Percentiles rank a stretch among this genome's conserved stretches.
Conservation (phyloP, 2,113 vertebrate species). For the Donacobius atricapilla region DNA sequence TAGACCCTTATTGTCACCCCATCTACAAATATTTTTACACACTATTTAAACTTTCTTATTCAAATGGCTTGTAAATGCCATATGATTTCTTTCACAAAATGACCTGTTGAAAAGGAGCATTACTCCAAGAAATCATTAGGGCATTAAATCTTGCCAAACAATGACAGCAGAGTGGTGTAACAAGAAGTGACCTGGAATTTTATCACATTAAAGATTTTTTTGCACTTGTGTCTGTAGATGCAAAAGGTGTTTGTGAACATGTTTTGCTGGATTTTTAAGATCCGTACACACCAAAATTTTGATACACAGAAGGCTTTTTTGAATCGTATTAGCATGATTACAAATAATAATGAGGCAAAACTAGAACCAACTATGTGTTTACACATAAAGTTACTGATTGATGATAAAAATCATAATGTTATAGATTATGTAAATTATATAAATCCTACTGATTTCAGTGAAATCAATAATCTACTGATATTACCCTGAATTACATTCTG, state of each 20-base stretch:
- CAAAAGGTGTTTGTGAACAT: neutral
- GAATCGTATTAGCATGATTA: neutral
- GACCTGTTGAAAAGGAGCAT: neutral
- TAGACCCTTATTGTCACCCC: neutral
- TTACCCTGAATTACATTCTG: neutral
- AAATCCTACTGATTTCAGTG: neutral
- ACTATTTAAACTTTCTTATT: neutral
- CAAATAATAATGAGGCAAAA: neutral
- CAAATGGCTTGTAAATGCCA: neutral
- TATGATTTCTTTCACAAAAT: neutral
- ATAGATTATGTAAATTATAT: no score
- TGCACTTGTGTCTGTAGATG: fast-evolving
- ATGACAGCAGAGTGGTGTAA: neutral
- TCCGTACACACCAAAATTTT: neutral
- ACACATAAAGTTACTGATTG: no score
- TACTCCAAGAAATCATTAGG: neutral
- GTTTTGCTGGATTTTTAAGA: neutral
- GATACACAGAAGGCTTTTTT: neutral
- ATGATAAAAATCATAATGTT: no score
- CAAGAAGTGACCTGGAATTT: neutral
- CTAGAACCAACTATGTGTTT: neutral
- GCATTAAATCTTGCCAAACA: neutral
- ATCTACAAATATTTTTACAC: neutral
- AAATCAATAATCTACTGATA: neutral
- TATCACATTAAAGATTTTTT: neutral